Base-by-base conservation (phyloP, 2,888 invertebrate species). In the Dione vanillae region DNA sequence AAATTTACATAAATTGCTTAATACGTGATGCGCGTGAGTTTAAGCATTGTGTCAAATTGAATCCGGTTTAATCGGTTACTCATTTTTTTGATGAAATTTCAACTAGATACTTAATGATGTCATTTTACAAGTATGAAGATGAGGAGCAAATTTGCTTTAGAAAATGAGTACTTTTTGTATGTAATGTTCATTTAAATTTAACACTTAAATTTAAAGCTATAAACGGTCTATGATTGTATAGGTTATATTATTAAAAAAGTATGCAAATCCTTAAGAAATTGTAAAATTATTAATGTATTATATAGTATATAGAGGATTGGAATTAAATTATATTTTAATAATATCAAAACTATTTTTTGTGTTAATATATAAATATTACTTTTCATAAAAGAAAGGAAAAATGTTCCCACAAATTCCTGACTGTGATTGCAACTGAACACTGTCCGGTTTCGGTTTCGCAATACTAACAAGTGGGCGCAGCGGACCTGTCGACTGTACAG, bases 381-480 rank as follows among this genome's bases (percentile, higher is more conserved):
- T 14, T 10, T 43, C 2, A 27, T 3, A 35, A 10, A 62, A 45
- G 19, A 62, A 27, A 35, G 20, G 47, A 52, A 35, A 61, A 62
- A 68, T 49, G 54, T 52, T 52, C 62, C 62, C 54, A 37, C 54
- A 54, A 68, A 72, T 67, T 45, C 69, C 62, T 45, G 47, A 40
- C 35, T 69, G 52, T 61, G 45, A 51, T 70, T 70, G 59, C 68
- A 58, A 71, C 54, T 61, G 43, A 65, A 40, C 43, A 65, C 51
- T 40, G 66, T 69, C 67, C 68, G 71, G 72, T 72, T 56, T 41
- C 61, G 51, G 52, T 77, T 76, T 77, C 73, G 76, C 67, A 77
- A 78, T 65, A 54, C 72, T 76, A 75, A 79, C 85, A 83, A 85
- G 85, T 85, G 86, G 87, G 85, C 83, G 83, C 79, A 79, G 78